These are phyloP conservation scores for Dasysyrphus albostriatus DNA, from an alignment of 2,888 invertebrate species.

Conservation along the genomic window DNA sequence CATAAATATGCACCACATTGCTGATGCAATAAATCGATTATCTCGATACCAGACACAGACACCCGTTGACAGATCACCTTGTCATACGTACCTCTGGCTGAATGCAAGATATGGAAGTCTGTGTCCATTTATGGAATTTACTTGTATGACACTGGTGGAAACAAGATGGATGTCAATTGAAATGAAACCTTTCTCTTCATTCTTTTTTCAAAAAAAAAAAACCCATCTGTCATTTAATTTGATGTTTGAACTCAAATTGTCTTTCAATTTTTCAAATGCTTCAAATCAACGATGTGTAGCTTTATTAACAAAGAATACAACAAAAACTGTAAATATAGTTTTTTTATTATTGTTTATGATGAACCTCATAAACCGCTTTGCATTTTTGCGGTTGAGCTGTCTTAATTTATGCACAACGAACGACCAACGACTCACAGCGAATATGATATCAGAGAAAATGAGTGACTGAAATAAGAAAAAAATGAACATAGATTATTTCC, in stretches of 20 bases:
- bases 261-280: slow-evolving; percentile 10
- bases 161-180: slow-evolving; percentile 20
- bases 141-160: slow-evolving; percentile 18
- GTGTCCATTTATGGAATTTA: slow-evolving; percentile 28
- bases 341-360: slow-evolving; percentile 3
- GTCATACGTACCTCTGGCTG: slow-evolving; percentile 9
- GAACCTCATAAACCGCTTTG: slow-evolving; percentile 30
- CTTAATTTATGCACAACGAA: slow-evolving; percentile 35
- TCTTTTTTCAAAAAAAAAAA: background rate
- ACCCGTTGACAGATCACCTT: slow-evolving; percentile 51
- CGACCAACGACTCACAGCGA: slow-evolving; percentile 16
- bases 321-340: background rate
- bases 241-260: slow-evolving; percentile 9
- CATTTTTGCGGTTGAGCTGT: slow-evolving; percentile 46
- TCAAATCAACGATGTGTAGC: background rate
- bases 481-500: slow-evolving; percentile 20
- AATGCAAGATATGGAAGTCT: background rate
- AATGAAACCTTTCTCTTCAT: background rate
- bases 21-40: slow-evolving; percentile 39
- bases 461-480: background rate
- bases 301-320: background rate
- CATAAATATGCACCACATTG: background rate
- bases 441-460: slow-evolving; percentile 10
- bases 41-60: slow-evolving; percentile 24
- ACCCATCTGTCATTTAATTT: slow-evolving; percentile 32